phyloP scores from a whole-genome alignment of 2,113 vertebrate species.

The Smithornis capensis region DNA sequence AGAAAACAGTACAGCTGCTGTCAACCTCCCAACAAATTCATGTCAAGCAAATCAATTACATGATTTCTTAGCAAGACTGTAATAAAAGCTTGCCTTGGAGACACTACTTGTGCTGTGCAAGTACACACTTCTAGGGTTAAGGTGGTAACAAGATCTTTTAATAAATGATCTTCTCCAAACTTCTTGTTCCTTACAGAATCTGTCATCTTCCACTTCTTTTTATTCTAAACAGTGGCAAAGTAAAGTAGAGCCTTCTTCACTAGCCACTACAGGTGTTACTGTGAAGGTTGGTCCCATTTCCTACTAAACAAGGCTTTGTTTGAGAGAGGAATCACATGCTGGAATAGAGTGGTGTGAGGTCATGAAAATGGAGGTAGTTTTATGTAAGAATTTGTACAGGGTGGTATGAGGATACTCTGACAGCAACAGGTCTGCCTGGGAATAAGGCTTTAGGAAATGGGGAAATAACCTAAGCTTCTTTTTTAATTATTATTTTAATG shows the following conservation, averaged over 20 bases:
- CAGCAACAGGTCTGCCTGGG: not conserved
- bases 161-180: not conserved
- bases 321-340: not conserved
- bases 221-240: not conserved
- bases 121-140: not conserved
- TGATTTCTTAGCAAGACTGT: not conserved
- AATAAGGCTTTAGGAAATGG: not conserved
- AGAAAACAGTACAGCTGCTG: not conserved
- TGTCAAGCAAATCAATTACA: not conserved
- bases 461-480: not conserved
- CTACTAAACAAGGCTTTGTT: not conserved
- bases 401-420: not conserved
- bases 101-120: not conserved
- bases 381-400: not conserved
- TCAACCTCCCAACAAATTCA: not conserved
- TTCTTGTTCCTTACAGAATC: not conserved
- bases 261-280: not conserved
- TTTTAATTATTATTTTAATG: not conserved
- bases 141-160: conserved; percentile 10
- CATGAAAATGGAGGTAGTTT: not conserved
- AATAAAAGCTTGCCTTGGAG: conserved; percentile 29
- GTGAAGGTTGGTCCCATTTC: not conserved
- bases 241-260: not conserved
- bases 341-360: not conserved
- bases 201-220: not conserved